Conservation (phyloP, 2,797 vertebrate species). For the Intellagama lesueurii region DNA sequence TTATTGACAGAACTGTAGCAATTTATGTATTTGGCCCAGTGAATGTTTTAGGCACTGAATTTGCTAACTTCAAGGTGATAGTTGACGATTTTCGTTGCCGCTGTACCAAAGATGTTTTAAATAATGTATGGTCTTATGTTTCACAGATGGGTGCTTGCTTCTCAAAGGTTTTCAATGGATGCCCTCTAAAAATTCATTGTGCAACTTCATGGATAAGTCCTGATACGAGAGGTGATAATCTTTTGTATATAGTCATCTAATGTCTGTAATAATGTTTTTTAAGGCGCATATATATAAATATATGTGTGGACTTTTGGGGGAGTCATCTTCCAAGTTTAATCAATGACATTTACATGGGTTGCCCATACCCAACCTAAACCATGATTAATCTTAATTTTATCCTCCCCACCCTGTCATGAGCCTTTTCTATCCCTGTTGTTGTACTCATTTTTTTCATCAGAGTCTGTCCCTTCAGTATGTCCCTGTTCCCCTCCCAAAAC, state of each 20-base stretch:
- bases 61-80: neutral
- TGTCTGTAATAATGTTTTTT: neutral
- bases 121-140: conserved; percentile 54
- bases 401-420: too few species aligned
- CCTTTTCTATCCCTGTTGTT: too few species aligned
- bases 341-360: too few species aligned
- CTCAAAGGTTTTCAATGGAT: conserved; percentile 99
- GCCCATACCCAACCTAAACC: too few species aligned
- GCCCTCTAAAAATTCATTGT: conserved; percentile 96
- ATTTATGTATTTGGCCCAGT: neutral
- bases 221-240: conserved; percentile 91
- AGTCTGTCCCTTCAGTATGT: neutral
- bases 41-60: neutral
- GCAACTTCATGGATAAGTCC: conserved; percentile 99
- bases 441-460: neutral
- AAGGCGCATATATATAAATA: too few species aligned
- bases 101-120: neutral
- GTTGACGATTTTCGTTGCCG: neutral
- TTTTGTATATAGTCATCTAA: conserved; percentile 3
- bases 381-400: too few species aligned
- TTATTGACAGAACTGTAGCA: neutral
- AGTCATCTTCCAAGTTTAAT: too few species aligned
- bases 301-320: too few species aligned
- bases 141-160: conserved; percentile 98
- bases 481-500: neutral